Conservation (phyloP, 2,797 vertebrate genomes). For the Champsocephalus esox region DNA sequence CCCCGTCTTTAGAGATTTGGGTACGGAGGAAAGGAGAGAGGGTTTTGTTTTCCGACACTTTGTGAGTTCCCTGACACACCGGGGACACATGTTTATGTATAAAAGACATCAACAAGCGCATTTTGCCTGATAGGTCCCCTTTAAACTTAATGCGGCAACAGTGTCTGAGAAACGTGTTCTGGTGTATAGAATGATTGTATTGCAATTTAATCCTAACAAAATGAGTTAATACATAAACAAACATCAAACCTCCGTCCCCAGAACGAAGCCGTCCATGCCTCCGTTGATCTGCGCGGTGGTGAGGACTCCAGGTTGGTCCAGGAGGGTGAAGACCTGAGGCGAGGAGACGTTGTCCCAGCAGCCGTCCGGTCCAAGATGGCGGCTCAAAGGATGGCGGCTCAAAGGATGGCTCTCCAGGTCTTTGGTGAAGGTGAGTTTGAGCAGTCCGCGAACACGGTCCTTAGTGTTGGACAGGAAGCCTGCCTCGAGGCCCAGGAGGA, state of each 20-base stretch:
- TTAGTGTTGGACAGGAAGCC: conserved; percentile 68
- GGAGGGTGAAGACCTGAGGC: conserved; percentile 85
- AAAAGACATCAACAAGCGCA: no score
- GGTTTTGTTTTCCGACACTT: no score
- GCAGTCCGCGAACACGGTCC: conserved; percentile 43
- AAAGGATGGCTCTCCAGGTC: conserved; percentile 62
- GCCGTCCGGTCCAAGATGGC: conserved; percentile 78
- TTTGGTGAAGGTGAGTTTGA: conserved; percentile 79
- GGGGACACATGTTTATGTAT: no score
- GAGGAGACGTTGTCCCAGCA: conserved; percentile 88
- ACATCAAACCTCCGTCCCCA: conserved; percentile 72
- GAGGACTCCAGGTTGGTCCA: conserved; percentile 62
- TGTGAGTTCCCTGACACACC: no score
- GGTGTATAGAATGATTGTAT: no score
- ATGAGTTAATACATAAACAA: no score
- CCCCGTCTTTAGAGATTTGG: no score
- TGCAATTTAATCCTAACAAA: no score
- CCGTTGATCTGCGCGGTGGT: conserved; percentile 87
- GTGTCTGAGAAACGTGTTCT: no score
- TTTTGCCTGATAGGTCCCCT: no score
- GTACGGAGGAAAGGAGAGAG: no score
- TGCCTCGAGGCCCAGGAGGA: conserved; percentile 86
- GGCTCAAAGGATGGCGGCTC: neutral
- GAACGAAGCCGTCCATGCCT: conserved; percentile 88
- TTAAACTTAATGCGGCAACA: no score